Base-by-base conservation (phyloP, 2,113 vertebrate species). In the Ochotona princeps region DNA sequence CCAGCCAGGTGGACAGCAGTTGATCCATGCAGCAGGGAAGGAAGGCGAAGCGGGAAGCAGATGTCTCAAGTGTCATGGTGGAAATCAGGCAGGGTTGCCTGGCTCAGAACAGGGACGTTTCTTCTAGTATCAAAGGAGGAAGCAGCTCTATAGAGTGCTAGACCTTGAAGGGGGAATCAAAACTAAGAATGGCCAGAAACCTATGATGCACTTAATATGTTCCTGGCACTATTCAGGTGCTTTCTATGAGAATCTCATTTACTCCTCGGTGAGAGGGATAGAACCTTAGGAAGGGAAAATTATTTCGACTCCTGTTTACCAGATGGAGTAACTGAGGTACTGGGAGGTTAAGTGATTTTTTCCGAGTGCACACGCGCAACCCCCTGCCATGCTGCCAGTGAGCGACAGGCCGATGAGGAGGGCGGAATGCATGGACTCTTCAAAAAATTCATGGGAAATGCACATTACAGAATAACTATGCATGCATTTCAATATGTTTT, bases 21-120 rank as follows among this genome's bases (percentile, higher is more conserved):
- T 73, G 47, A 49, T 35, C 44, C 57, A 93, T 70, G 57, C 88
- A 90, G 83, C 30, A 73, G 72, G 25, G 83, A 35, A 93, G 54
- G 65, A 82, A 89, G 79, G 51, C 87, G 63, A 84, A 74, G 23
- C 75, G 86, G 81, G 82, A 51, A 80, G 65, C 70, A 92, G 74
- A 84, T 65, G 78, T 93, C 63, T 93, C 87, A 91, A 94, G 73
- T 94, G 47, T 80, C 85, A 28, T n/a, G 78, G 30, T 63, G 69
- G 63, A 93, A 92, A n/a, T 86, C 54, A 88, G 81, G 61, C 65
- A 90, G 65, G 23, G 20, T 74, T 90, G 76, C 88, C 65, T 49
- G 47, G 14, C n/a, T 78, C n/a, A 90, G 74, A 95, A 95, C 57
- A 94, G 87, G 57, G 26, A 47, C 63, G 81, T 26, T 94, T 92